Evolutionary conservation across 2,113 vertebrate species (phyloP).

Genomic region (Dipodomys ordii): DNA sequence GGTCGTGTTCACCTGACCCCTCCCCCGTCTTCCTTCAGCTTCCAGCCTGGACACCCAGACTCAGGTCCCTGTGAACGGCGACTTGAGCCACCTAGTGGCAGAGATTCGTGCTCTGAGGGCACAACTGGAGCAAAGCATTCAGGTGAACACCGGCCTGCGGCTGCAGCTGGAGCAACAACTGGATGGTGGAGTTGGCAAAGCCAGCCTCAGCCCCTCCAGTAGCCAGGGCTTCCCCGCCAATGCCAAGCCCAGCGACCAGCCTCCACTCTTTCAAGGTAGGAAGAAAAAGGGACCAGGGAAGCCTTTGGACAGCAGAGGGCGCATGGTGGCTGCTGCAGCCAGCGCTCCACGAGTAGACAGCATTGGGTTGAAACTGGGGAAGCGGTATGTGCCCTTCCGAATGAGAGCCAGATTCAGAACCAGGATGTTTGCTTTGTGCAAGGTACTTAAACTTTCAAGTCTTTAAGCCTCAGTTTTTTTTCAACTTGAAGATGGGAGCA

Average conservation of each 20-base stretch:
- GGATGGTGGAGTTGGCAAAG: constrained; percentile 30
- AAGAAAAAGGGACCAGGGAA: neutral
- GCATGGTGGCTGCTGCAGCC: too few species aligned
- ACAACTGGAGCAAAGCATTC: constrained; percentile 90
- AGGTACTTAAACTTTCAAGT: neutral
- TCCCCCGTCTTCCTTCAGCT: constrained; percentile 68
- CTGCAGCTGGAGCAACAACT: constrained; percentile 88
- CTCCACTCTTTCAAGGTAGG: constrained; percentile 85
- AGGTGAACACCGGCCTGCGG: constrained; percentile 89
- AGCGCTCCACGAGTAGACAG: too few species aligned
- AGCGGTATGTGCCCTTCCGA: accelerated
- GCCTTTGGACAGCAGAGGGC: too few species aligned
- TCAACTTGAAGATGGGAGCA: neutral
- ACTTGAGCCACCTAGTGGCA: constrained; percentile 85
- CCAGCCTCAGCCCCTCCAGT: constrained; percentile 69
- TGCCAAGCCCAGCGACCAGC: constrained; percentile 81
- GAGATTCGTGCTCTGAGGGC: constrained; percentile 89
- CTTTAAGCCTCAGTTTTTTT: neutral
- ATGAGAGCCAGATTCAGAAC: neutral
- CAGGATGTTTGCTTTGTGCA: neutral
- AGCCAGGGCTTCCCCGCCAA: constrained; percentile 82
- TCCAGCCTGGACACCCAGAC: constrained; percentile 78
- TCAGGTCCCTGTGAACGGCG: constrained; percentile 75
- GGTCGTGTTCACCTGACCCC: neutral
- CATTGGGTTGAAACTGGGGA: neutral